Evolutionary conservation across 2,888 invertebrate genomes (phyloP).

Genomic region (Hirudinaria manillensis): DNA sequence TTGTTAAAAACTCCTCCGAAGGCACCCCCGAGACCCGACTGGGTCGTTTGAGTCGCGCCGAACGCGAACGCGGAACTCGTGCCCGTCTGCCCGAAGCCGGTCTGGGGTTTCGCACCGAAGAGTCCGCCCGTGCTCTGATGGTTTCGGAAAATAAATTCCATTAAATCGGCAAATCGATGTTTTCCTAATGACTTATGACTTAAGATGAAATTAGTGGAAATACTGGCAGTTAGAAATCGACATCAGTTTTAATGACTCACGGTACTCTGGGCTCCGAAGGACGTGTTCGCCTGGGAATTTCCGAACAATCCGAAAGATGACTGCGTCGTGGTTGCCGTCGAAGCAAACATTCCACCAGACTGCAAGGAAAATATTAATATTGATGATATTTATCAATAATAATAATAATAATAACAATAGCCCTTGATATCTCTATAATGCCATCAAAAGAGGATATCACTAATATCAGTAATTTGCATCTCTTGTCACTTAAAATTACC

Average conservation of each 20-base stretch:
- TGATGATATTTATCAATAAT: not conserved
- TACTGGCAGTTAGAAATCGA: not conserved
- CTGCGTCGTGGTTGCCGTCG: constrained; percentile 30
- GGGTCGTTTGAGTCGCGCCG: constrained; percentile 28
- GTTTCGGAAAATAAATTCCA: not conserved
- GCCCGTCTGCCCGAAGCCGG: constrained; percentile 34
- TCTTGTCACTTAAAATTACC: too few species aligned
- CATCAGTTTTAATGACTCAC: not conserved
- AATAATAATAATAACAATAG: not conserved
- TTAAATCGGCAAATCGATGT: not conserved
- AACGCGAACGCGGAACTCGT: constrained; percentile 31
- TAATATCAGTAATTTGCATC: too few species aligned
- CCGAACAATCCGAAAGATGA: constrained; percentile 27
- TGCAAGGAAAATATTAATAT: not conserved
- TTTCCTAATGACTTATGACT: not conserved
- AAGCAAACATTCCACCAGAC: constrained; percentile 33
- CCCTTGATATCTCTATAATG: too few species aligned
- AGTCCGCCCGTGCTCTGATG: constrained; percentile 42
- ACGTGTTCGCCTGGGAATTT: constrained; percentile 37
- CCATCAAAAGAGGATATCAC: too few species aligned
- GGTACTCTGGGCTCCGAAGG: constrained; percentile 9
- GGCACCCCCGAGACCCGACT: not conserved
- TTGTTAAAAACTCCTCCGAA: constrained; percentile 26
- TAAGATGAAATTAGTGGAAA: not conserved
- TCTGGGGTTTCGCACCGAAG: constrained; percentile 54